Conservation (phyloP, 2,888 invertebrate genomes). For the Gasteruption jaculator region DNA sequence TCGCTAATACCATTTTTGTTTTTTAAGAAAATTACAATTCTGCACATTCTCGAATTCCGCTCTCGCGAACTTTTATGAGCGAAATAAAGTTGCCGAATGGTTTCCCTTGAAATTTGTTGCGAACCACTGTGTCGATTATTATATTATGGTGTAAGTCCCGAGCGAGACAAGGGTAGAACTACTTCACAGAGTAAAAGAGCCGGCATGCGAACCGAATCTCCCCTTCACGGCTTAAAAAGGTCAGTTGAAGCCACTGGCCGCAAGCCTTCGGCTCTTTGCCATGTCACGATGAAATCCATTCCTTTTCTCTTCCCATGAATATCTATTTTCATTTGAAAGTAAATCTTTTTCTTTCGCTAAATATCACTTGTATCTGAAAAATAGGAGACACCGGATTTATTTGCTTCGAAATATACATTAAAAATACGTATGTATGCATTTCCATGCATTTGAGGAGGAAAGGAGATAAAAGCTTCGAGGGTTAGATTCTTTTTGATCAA, state of each 20-base stretch:
- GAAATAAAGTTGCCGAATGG: not conserved
- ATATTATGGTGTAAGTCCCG: slow-evolving; percentile 23
- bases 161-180: slow-evolving; percentile 23
- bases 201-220: slow-evolving; percentile 38
- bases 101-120: not conserved
- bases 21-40: too few species aligned
- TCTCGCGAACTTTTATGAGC: too few species aligned
- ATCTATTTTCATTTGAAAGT: not conserved
- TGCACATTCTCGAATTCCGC: too few species aligned
- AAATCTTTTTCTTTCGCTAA: slow-evolving; percentile 10
- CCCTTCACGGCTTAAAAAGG: slow-evolving; percentile 41
- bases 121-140: too few species aligned
- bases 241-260: slow-evolving; percentile 27
- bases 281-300: not conserved
- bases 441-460: too few species aligned
- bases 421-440: too few species aligned
- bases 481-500: not conserved
- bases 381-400: too few species aligned
- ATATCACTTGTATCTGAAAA: too few species aligned
- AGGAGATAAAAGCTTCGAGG: not conserved
- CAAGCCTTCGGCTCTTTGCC: slow-evolving; percentile 2
- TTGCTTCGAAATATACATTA: too few species aligned
- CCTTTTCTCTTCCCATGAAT: not conserved
- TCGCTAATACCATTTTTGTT: too few species aligned
- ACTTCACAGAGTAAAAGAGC: too few species aligned